phyloP scores from a whole-genome alignment of 2,888 invertebrate genomes.

The Oligia latruncula region DNA sequence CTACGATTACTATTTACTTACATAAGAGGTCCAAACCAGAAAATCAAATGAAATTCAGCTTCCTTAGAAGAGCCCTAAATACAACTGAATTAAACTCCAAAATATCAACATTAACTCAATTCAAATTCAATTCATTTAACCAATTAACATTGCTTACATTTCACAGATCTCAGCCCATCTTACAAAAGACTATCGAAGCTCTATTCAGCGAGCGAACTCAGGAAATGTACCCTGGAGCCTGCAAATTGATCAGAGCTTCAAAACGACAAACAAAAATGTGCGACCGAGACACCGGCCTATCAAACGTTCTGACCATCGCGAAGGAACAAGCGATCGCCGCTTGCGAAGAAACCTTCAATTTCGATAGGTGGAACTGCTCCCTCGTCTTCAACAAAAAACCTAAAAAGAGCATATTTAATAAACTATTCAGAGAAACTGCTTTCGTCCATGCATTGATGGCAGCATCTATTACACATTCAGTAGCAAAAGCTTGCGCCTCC shows the following conservation, averaged over 20 bases:
- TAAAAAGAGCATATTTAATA: conserved; percentile 88
- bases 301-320: conserved; percentile 88
- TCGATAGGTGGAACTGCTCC: conserved; percentile 93
- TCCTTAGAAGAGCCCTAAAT: neutral
- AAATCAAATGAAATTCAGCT: neutral
- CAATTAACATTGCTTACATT: conserved; percentile 23
- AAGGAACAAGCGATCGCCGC: conserved; percentile 90
- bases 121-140: neutral
- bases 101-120: neutral
- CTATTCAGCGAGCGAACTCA: conserved; percentile 82
- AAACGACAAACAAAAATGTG: conserved; percentile 92
- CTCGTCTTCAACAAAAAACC: conserved; percentile 89
- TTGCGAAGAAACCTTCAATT: conserved; percentile 92
- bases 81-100: neutral
- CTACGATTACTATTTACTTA: neutral
- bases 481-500: conserved; percentile 93
- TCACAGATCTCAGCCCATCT: conserved; percentile 83
- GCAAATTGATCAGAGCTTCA: conserved; percentile 90
- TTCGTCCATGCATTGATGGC: conserved; percentile 93
- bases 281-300: conserved; percentile 89
- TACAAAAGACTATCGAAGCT: conserved; percentile 83
- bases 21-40: neutral
- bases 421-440: conserved; percentile 93
- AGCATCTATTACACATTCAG: conserved; percentile 93
- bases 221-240: conserved; percentile 85